Conservation (phyloP, 2,797 vertebrate species). For the Falco rusticolus region DNA sequence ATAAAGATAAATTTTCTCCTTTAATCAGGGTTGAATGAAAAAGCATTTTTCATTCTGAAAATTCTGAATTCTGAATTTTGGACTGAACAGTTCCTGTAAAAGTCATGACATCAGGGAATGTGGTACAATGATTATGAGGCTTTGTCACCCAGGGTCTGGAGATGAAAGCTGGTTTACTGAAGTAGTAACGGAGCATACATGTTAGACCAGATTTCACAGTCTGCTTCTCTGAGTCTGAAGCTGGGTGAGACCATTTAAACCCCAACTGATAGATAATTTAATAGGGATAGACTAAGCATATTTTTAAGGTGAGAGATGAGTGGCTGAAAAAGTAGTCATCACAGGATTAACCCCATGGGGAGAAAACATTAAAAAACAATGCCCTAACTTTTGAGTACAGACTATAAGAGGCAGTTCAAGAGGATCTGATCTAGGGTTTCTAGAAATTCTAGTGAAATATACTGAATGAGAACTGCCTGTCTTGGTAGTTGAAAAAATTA, state of each 20-base stretch:
- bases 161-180: neutral
- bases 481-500: neutral
- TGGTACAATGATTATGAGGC: neutral
- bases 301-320: neutral
- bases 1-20: neutral
- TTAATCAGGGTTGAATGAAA: neutral
- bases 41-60: neutral
- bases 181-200: neutral
- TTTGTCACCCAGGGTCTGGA: neutral
- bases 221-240: neutral
- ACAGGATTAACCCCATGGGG: neutral
- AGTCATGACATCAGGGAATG: neutral
- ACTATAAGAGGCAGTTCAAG: neutral
- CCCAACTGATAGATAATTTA: neutral
- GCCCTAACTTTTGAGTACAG: neutral
- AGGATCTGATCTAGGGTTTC: neutral
- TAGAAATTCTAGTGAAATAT: neutral
- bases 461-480: neutral
- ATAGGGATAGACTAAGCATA: neutral
- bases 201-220: neutral
- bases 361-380: neutral
- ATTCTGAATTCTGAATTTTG: neutral
- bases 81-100: neutral
- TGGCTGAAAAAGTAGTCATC: neutral
- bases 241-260: neutral